These are phyloP conservation scores for Cryptophagus acutangulus DNA, from an alignment of 2,888 invertebrate species.

Conservation along the genomic window DNA sequence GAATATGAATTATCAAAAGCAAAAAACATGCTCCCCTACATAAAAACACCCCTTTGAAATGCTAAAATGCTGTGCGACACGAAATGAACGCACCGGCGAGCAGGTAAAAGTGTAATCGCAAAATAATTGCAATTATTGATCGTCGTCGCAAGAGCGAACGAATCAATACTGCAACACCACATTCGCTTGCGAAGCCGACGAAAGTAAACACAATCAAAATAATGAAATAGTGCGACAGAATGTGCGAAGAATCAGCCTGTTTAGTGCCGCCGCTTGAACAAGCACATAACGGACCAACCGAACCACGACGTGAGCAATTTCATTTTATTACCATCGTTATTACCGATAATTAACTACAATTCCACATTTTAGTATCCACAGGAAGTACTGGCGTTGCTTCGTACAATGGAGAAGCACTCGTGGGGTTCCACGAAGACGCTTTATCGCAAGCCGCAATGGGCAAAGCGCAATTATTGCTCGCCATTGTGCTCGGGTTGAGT, in stretches of 20 bases:
- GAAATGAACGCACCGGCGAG: too few species aligned
- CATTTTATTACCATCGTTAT: not conserved
- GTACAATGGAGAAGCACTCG: constrained; percentile 48
- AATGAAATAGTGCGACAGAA: too few species aligned
- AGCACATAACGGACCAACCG: constrained; percentile 40
- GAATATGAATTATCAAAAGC: too few species aligned
- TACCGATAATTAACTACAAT: not conserved
- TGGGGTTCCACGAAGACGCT: constrained; percentile 75
- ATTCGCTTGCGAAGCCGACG: too few species aligned
- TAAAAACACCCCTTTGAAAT: too few species aligned
- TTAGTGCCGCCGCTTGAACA: constrained; percentile 46
- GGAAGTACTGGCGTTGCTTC: constrained; percentile 29
- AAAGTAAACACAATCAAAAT: too few species aligned
- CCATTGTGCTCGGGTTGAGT: constrained; percentile 62
- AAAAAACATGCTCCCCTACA: too few species aligned
- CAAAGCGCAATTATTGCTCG: constrained; percentile 60
- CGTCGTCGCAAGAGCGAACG: too few species aligned
- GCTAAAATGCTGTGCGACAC: too few species aligned
- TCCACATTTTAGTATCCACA: constrained; percentile 19
- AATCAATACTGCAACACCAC: too few species aligned
- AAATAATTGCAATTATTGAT: too few species aligned
- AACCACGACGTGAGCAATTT: constrained; percentile 43
- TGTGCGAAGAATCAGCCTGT: constrained; percentile 49
- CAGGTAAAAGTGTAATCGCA: too few species aligned
- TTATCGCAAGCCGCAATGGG: constrained; percentile 72